phyloP scores from a whole-genome alignment of 1,140 invertebrate species.

The Xylocopa sonorina region DNA sequence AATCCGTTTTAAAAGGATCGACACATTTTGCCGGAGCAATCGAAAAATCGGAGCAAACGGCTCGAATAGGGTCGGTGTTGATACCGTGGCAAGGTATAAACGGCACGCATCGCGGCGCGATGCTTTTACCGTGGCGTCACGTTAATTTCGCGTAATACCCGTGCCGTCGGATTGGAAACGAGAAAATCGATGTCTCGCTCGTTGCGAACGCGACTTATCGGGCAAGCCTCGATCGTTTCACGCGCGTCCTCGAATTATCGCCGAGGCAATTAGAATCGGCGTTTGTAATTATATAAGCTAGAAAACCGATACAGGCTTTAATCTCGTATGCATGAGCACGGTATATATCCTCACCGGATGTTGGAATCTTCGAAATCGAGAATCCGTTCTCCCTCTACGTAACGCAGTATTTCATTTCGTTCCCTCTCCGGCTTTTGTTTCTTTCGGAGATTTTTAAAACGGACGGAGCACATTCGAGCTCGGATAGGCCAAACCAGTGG shows the following conservation, averaged over 20 bases:
- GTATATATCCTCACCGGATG: too few relatives aligned
- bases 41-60: slow-evolving; percentile 2
- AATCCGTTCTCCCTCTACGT: neutral
- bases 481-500: neutral
- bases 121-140: slow-evolving; percentile 38
- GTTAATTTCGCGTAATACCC: slow-evolving; percentile 47
- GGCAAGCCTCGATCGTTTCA: slow-evolving; percentile 16
- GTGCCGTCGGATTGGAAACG: slow-evolving; percentile 36
- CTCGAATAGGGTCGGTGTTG: neutral
- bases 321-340: neutral
- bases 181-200: slow-evolving; percentile 51
- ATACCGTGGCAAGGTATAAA: slow-evolving; percentile 38
- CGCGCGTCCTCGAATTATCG: slow-evolving; percentile 16
- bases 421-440: too few relatives aligned
- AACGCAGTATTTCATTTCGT: too few relatives aligned
- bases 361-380: neutral
- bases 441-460: neutral
- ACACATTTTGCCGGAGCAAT: slow-evolving; percentile 15
- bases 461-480: neutral
- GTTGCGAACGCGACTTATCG: slow-evolving; percentile 43
- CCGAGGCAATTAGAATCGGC: slow-evolving; percentile 5
- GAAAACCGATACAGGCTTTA: slow-evolving; percentile 6
- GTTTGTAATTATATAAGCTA: slow-evolving; percentile 34
- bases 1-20: neutral
- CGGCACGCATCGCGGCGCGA: slow-evolving; percentile 23